A percentile compares a stretch with the other conserved stretches of the same genome.
phyloP scores from a whole-genome alignment of 2,797 vertebrate species.

The Acrossocheilus fasciatus region DNA sequence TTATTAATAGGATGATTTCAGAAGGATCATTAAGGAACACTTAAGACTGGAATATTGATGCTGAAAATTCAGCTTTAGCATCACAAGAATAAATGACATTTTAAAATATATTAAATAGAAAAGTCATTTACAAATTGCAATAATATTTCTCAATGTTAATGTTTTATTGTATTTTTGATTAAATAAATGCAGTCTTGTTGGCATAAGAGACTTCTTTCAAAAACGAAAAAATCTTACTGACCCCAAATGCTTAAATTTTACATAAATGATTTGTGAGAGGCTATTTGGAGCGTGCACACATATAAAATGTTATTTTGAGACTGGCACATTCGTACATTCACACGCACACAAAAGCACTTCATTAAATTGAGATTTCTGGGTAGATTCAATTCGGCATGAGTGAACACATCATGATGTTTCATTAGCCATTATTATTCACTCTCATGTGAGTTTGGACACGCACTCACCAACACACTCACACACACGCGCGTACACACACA shows the following conservation, averaged over 20 bases:
- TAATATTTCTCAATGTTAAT: not conserved
- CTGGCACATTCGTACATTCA: not conserved
- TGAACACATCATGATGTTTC: constrained; percentile 41
- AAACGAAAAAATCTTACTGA: not conserved
- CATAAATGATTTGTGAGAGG: not conserved
- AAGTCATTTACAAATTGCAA: not conserved
- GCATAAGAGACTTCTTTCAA: not conserved
- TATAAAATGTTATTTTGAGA: not conserved
- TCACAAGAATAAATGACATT: too few species aligned
- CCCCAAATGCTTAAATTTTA: not conserved
- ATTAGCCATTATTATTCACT: constrained; percentile 38
- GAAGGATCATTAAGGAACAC: not conserved
- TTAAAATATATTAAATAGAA: not conserved
- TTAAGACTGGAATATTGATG: too few species aligned
- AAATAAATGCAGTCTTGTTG: not conserved
- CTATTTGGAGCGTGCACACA: not conserved
- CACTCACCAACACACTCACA: not conserved
- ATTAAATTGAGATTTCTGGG: constrained; percentile 32
- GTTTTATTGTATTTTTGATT: not conserved
- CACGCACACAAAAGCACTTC: not conserved
- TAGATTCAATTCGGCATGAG: constrained; percentile 23
- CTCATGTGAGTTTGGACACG: not conserved
- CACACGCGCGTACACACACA: not conserved
- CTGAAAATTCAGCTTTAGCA: too few species aligned
- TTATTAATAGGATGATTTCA: not conserved